Evolutionary conservation across 2,797 vertebrate genomes (phyloP), one percentile per base, ranked within the genome.

Genomic region (Falco concolor): DNA sequence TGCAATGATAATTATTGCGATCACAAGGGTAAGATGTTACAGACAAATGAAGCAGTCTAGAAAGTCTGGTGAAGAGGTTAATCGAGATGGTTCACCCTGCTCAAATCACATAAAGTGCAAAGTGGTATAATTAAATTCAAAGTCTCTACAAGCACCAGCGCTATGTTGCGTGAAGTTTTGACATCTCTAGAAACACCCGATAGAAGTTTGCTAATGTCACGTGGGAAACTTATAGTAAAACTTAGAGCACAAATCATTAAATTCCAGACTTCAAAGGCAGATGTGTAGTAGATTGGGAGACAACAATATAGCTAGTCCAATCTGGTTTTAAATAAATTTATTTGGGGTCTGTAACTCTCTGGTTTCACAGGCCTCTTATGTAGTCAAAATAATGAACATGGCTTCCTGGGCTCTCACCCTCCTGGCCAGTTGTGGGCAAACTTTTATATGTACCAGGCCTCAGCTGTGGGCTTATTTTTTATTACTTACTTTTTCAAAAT

Each of bases 51-150:
- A 85, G 42, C 18, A 16, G 59, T 53, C 34, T 65, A 59, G 38
- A 79, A 84, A 90, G 34, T 38, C 27, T 72, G 40, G 10, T 28
- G 57, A 81, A 82, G 67, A 88, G 32, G 65, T 81, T 94, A 80
- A 75, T 86, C 0, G 0, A 84, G 34, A 45, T 45, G 23, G 53
- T 42, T 96, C 65, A 57, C 28, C 13, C 49, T 63, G 53, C 28
- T 63, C 30, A 87, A 40, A 65, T 32, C 16, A 7, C 42, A 21
- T 24, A 59, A 85, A 88, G 19, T 49, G 24, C 21, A 19, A 63
- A 85, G 47, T 25, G 27, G 8, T 77, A 45, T 54, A 74, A 91
- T 70, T 74, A 79, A 89, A 69, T 57, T n/a, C 6, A 18, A 28
- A 77, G 42, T 54, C 44, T 79, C 42, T 45, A 36, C 52, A 44